Percentiles rank a stretch among this genome's conserved stretches.
Evolutionary conservation across 2,113 vertebrate species (phyloP).

Genomic region (Myotis brandtii): DNA sequence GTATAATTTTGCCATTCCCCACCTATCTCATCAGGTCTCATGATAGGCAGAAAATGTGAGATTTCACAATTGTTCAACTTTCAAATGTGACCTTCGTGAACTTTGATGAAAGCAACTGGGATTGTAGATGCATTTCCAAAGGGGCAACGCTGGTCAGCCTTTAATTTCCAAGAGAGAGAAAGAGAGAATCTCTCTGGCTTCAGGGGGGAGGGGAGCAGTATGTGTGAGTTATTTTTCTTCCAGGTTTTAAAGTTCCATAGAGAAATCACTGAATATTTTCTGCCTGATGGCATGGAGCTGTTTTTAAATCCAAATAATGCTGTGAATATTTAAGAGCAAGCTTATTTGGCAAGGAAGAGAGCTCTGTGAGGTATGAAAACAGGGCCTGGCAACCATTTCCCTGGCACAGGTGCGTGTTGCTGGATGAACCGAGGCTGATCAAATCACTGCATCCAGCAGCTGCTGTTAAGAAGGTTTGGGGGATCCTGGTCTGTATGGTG

Average conservation of each 20-base stretch:
- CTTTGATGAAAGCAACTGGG: not conserved
- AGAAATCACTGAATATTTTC: conserved; percentile 60
- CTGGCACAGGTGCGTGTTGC: conserved; percentile 31
- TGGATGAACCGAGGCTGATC: not conserved
- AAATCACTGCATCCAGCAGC: conserved; percentile 41
- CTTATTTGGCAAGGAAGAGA: conserved; percentile 34
- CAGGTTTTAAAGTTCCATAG: not conserved
- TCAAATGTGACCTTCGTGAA: not conserved
- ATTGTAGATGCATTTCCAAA: not conserved
- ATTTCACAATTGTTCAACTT: not conserved
- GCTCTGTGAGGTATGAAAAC: conserved; percentile 17
- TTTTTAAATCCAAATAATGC: conserved; percentile 52
- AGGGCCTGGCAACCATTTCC: not conserved
- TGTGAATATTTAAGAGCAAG: conserved; percentile 31
- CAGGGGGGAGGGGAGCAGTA: not conserved
- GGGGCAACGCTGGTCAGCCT: not conserved
- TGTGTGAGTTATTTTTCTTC: conserved; percentile 30
- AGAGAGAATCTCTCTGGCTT: not conserved
- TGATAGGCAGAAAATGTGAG: not conserved
- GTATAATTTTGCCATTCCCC: not conserved
- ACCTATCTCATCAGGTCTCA: not conserved
- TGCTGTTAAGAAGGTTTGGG: conserved; percentile 29
- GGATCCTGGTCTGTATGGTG: not conserved
- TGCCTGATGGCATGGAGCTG: conserved; percentile 14
- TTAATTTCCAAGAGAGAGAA: not conserved